Percentiles rank a stretch among this genome's conserved stretches.
These are phyloP conservation scores for Terrapene triunguis DNA, from an alignment of 2,113 vertebrate species.

Conservation along the genomic window DNA sequence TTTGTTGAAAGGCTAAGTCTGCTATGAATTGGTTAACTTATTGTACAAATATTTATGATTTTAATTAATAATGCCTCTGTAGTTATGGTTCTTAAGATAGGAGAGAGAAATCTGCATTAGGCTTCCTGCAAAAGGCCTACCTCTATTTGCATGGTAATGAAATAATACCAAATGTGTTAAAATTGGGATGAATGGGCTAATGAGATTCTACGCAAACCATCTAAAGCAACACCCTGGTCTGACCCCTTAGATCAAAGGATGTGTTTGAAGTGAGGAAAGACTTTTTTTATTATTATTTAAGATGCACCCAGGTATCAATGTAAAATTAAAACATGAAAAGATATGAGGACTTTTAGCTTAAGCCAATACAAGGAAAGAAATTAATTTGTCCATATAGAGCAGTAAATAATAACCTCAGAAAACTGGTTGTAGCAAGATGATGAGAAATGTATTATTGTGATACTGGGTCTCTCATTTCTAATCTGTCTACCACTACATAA, in stretches of 20 bases:
- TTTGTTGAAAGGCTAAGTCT: background rate
- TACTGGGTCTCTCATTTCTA: background rate
- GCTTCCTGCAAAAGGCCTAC: conserved; percentile 38
- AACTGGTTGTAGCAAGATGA: background rate
- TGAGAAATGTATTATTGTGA: background rate
- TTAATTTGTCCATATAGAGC: background rate
- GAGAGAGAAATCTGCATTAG: conserved; percentile 8
- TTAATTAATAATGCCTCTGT: conserved; percentile 48
- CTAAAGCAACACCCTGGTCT: conserved; percentile 48
- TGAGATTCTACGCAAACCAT: conserved; percentile 76
- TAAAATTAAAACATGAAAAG: conserved; percentile 30
- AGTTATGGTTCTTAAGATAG: background rate
- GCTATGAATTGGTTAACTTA: conserved; percentile 33
- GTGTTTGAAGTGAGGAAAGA: conserved; percentile 52
- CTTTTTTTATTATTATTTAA: background rate
- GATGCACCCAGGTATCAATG: background rate
- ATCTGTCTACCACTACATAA: background rate
- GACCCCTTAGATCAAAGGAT: conserved; percentile 58
- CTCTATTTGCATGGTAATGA: conserved; percentile 73
- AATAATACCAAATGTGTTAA: conserved; percentile 57
- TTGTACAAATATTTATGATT: conserved; percentile 58
- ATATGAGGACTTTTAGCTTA: background rate
- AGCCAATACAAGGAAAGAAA: conserved; percentile 8
- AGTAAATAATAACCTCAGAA: background rate
- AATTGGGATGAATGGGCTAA: conserved; percentile 72